These are phyloP conservation scores for Campoletis sonorensis DNA, from an alignment of 1,140 invertebrate genomes.

Conservation along the genomic window DNA sequence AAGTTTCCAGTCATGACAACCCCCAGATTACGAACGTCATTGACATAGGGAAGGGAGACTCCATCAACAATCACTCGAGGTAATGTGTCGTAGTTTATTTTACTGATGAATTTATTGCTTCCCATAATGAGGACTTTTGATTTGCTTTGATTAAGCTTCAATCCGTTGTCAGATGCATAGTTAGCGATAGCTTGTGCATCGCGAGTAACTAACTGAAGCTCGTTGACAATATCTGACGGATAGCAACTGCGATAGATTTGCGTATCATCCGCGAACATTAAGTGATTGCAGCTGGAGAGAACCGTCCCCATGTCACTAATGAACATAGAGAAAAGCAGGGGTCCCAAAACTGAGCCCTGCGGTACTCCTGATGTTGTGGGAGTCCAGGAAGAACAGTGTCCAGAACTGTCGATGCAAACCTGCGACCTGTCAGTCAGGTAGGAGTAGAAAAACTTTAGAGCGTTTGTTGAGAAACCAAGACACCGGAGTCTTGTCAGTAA, in stretches of 20 bases:
- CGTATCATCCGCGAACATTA: not conserved
- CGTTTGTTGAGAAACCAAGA: not conserved
- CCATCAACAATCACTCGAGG: not conserved
- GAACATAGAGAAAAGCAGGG: constrained; percentile 33
- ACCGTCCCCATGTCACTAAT: constrained; percentile 1
- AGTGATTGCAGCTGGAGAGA: not conserved
- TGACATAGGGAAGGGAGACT: not conserved
- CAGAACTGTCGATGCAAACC: not conserved
- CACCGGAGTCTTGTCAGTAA: not conserved
- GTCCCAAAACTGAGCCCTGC: constrained; percentile 19
- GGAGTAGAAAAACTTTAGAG: not conserved
- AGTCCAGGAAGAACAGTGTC: not conserved
- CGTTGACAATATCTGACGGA: not conserved
- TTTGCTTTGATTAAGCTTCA: not conserved
- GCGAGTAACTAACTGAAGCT: not conserved
- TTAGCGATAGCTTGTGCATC: not conserved
- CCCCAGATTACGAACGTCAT: not conserved
- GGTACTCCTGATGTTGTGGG: not conserved
- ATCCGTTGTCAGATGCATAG: not conserved
- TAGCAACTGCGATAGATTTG: not conserved
- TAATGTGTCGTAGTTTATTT: not conserved
- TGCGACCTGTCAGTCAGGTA: not conserved
- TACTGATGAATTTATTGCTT: not conserved
- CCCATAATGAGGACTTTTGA: not conserved
- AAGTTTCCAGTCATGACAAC: not conserved